Conservation (phyloP, 1,140 invertebrate genomes). For the Tetramorium alpestre region DNA sequence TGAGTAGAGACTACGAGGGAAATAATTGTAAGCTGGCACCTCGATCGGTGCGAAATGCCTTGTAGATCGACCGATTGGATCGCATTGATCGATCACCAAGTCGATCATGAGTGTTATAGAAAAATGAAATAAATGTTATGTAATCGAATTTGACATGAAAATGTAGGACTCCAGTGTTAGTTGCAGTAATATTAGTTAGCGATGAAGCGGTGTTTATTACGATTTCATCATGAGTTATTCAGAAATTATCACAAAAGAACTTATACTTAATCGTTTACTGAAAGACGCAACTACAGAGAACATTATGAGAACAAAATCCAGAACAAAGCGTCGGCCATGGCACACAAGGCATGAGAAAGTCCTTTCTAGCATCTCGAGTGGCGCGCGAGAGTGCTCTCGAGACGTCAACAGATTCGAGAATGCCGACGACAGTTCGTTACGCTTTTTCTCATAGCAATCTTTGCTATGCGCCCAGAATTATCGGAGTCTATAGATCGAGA, state of each 20-base stretch:
- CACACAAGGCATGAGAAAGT: conserved; percentile 26
- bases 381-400: conserved; percentile 30
- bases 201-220: neutral
- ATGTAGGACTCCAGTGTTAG: neutral
- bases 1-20: conserved; percentile 30
- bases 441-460: conserved; percentile 62
- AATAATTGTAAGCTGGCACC: conserved; percentile 79
- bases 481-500: conserved; percentile 61
- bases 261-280: neutral
- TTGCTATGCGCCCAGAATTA: neutral
- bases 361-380: conserved; percentile 33
- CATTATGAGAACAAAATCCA: conserved; percentile 24
- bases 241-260: conserved; percentile 10
- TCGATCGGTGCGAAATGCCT: conserved; percentile 60
- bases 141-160: conserved; percentile 27
- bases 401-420: conserved; percentile 30
- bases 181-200: neutral
- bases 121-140: conserved; percentile 21
- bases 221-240: neutral
- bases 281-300: neutral
- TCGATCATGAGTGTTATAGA: conserved; percentile 63
- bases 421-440: conserved; percentile 28
- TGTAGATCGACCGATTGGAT: conserved; percentile 58
- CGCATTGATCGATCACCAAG: conserved; percentile 61
- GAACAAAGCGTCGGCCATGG: neutral